phyloP scores from a whole-genome alignment of 2,888 invertebrate species.

The Leptarthrus brevirostris region DNA sequence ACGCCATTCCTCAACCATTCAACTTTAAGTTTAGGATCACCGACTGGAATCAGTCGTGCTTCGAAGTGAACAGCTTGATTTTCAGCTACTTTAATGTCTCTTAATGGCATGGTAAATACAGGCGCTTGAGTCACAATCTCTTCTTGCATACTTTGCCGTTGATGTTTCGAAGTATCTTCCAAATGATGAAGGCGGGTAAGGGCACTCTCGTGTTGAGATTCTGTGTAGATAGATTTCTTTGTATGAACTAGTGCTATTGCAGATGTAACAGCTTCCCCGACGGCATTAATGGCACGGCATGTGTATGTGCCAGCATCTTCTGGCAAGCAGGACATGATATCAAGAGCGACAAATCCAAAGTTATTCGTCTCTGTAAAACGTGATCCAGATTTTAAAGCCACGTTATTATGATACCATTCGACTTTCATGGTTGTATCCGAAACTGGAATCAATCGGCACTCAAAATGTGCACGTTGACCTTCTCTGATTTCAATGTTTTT shows the following conservation, averaged over 20 bases:
- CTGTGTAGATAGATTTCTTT: slow-evolving; percentile 85
- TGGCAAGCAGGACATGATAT: slow-evolving; percentile 94
- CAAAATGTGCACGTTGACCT: slow-evolving; percentile 94
- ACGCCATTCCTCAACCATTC: slow-evolving; percentile 95
- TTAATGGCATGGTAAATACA: slow-evolving; percentile 91
- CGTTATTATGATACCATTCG: slow-evolving; percentile 95
- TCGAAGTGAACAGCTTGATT: slow-evolving; percentile 95
- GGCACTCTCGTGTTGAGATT: slow-evolving; percentile 89
- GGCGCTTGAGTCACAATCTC: slow-evolving; percentile 88
- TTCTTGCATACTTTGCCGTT: slow-evolving; percentile 79
- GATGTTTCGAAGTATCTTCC: slow-evolving; percentile 82
- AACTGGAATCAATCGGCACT: slow-evolving; percentile 92
- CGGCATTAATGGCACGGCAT: slow-evolving; percentile 89
- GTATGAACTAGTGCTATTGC: slow-evolving; percentile 87
- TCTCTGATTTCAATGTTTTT: slow-evolving; percentile 94
- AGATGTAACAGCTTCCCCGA: slow-evolving; percentile 93
- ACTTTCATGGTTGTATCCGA: slow-evolving; percentile 94
- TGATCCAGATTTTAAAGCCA: slow-evolving; percentile 90
- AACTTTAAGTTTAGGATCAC: slow-evolving; percentile 90
- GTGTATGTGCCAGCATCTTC: slow-evolving; percentile 98
- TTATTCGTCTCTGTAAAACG: slow-evolving; percentile 96
- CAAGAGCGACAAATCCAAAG: slow-evolving; percentile 97
- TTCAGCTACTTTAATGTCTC: slow-evolving; percentile 86
- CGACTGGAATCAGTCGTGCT: slow-evolving; percentile 92
- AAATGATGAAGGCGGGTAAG: slow-evolving; percentile 82